Evolutionary conservation across 2,113 vertebrate genomes (phyloP), one percentile per base, ranked within the genome.

Genomic region (Urocolius indicus): DNA sequence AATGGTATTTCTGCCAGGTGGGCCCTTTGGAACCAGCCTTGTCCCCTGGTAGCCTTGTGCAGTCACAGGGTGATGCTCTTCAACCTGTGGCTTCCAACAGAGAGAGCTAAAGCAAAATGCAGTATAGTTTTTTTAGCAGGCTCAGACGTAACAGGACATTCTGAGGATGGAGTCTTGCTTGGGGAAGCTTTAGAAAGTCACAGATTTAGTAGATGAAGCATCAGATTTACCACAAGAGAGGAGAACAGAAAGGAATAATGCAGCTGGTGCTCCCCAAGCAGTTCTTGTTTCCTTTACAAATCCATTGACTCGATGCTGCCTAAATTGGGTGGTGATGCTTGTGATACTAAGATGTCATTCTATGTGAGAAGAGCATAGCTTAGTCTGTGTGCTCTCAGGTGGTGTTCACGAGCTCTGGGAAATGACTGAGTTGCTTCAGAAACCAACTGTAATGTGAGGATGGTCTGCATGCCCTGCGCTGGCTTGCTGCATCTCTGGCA

Each of bases 401-500:
- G 4, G 20, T 45, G 26, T 9, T 49, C 1, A 10, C 55, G 68
- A 80, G 23, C 32, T 61, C 46, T 59, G 65, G 41, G 74, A 58
- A 48, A 46, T 48, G 67, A 63, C 13, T 0, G 1, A 63, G 20
- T 38, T 66, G 41, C 38, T 66, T 45, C 20, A 49, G 58, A 72
- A 66, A 21, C 24, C 19, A 59, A 48, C 22, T 0, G 1, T 3
- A 3, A 24, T 1, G 1, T 23, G 32, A 55, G 51, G 34, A 18
- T 59, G 26, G 52, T 55, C 41, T 71, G 45, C 16, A 15, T 0
- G 3, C n/a, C 15, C 21, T n/a, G 48, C 0, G 1, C 24, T 1
- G 1, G 43, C 49, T 58, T 1, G 2, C 38, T 30, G 52, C 23
- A 0, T 54, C 68, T 84, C n/a, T 27, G n/a, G n/a, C 10, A 8